Percentiles rank a stretch among this genome's conserved stretches.
phyloP scores from a whole-genome alignment of 53 echinoderm and acorn worm genomes.

The Zoroaster sp. region DNA sequence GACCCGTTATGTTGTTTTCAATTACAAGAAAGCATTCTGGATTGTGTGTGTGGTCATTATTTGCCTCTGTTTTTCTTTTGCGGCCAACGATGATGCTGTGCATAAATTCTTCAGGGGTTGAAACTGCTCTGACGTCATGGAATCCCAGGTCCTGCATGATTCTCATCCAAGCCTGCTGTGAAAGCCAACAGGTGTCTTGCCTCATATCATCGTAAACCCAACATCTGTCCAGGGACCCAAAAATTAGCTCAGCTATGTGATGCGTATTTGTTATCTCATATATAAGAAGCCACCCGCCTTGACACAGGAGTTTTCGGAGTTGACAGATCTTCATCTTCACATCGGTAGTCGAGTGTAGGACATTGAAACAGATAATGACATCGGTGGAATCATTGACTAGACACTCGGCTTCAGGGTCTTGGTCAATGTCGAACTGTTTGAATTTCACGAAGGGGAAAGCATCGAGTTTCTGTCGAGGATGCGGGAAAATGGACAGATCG shows the following conservation, averaged over 20 bases:
- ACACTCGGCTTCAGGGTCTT: slow-evolving; percentile 63
- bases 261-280: slow-evolving; percentile 62
- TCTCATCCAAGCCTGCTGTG: slow-evolving; percentile 50
- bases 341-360: slow-evolving; percentile 65
- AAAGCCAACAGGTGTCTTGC: slow-evolving; percentile 70
- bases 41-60: neutral
- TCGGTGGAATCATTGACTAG: slow-evolving; percentile 76
- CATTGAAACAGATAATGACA: slow-evolving; percentile 75
- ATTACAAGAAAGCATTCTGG: neutral
- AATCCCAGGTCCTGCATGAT: slow-evolving; percentile 60
- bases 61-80: neutral
- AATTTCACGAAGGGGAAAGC: slow-evolving; percentile 81
- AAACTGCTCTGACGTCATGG: slow-evolving; percentile 65
- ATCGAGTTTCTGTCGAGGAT: slow-evolving; percentile 67
- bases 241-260: slow-evolving; percentile 70
- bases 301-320: slow-evolving; percentile 73
- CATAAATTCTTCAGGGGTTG: slow-evolving; percentile 68
- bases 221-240: slow-evolving; percentile 74
- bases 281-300: slow-evolving; percentile 74
- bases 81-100: slow-evolving; percentile 75
- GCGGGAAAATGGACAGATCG: slow-evolving; percentile 75
- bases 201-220: slow-evolving; percentile 76
- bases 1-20: neutral
- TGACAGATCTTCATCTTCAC: slow-evolving; percentile 51
- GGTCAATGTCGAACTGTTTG: slow-evolving; percentile 77